Base-by-base conservation (phyloP, 1,140 invertebrate species). In the Hydropsyche tenuis region DNA sequence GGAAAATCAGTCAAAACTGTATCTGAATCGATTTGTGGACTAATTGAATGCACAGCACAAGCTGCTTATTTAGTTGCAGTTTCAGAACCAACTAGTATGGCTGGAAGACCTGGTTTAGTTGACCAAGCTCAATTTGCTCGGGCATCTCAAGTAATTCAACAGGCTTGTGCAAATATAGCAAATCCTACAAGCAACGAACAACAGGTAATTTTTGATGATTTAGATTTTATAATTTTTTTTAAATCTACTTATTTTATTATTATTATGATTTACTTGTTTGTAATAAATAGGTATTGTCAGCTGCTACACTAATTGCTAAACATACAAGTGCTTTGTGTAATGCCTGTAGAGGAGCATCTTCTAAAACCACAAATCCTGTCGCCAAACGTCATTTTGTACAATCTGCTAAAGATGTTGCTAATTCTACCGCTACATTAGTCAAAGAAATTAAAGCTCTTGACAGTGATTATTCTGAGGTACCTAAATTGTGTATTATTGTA, bases 311-410 rank as follows among this genome's bases (percentile, higher is more conserved):
- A 46, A 96, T 99, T 68, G 97, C 97, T 2, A 98, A 98, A 81
- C 95, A 99, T 83, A 99, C 97, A 0, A 97, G 95, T 75, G 91
- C 96, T 11, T 85, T 99, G 14, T 99, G 97, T 82, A 98, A 96
- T 80, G 93, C 96, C 27, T 99, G 97, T 81, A 88, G 97, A 18
- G 86, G 92, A 1, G 97, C 97, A 0, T 98, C 96, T 12, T 93
- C 93, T 62, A 95, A 94, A 82, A 98, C 95, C 1, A 90, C 88
- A 64, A 97, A 99, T 84, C 94, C 96, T 0, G 94, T 95, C 20
- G 94, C 96, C 45, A 98, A 98, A 83, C 85, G 96, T 73, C 96
- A 99, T 81, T 99, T 99, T 83, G 96, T 99, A 16, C 96, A 99
- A 81, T 94, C 95, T 73, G 97, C 97, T 23, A 98, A 98, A 82